A percentile compares a stretch with the other conserved stretches of the same genome.
phyloP scores from a whole-genome alignment of 1,140 invertebrate species.

The Chlorops oryzae region DNA sequence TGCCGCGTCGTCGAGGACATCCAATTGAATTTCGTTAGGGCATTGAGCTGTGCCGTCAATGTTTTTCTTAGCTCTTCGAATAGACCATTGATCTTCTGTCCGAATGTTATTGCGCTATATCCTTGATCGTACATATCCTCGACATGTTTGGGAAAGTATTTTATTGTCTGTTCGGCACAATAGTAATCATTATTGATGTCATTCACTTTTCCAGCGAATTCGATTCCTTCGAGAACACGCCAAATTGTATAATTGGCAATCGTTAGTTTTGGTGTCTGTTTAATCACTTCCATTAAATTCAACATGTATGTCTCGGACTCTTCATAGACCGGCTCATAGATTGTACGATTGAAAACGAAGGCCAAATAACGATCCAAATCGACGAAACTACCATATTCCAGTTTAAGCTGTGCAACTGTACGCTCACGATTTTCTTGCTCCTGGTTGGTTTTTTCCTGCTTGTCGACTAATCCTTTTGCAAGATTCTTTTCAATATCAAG shows the following conservation, averaged over 20 bases:
- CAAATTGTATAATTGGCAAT: slow-evolving; percentile 66
- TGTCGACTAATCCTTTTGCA: slow-evolving; percentile 29
- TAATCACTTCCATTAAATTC: slow-evolving; percentile 47
- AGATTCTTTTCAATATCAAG: slow-evolving; percentile 26
- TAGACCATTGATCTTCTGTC: too few species aligned
- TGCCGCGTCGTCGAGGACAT: slow-evolving; percentile 73
- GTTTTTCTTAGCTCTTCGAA: too few species aligned
- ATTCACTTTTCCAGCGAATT: slow-evolving; percentile 75
- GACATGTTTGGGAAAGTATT: too few species aligned
- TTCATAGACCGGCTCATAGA: slow-evolving; percentile 25
- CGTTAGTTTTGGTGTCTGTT: slow-evolving; percentile 46
- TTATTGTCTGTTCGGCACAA: too few species aligned
- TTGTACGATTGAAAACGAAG: slow-evolving; percentile 14
- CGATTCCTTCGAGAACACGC: slow-evolving; percentile 75
- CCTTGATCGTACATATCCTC: too few species aligned
- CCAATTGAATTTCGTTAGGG: slow-evolving; percentile 60
- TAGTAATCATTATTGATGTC: too few species aligned
- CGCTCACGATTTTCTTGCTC: slow-evolving; percentile 32
- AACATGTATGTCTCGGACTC: slow-evolving; percentile 42
- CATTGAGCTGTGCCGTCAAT: slow-evolving; percentile 75
- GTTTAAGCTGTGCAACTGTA: slow-evolving; percentile 25
- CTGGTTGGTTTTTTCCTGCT: slow-evolving; percentile 23
- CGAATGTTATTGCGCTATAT: too few species aligned
- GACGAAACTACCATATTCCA: slow-evolving; percentile 30
- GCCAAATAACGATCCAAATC: slow-evolving; percentile 31